Evolutionary conservation across 2,797 vertebrate genomes (phyloP).

Genomic region (Holocentrus rufus): DNA sequence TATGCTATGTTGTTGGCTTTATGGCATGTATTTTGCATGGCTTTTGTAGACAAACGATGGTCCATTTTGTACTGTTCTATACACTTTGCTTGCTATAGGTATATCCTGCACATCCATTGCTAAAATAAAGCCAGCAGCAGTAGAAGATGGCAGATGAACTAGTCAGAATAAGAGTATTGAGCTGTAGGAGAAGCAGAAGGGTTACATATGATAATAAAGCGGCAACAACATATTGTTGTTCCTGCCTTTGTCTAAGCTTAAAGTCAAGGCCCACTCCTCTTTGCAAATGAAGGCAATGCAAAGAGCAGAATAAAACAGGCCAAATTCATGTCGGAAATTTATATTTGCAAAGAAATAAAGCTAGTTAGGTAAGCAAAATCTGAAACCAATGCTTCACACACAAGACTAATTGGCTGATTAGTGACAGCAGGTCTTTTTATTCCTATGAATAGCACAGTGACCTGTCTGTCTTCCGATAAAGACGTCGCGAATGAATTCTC

Average conservation of each 20-base stretch:
- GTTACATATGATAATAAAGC: slow-evolving; percentile 31
- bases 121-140: slow-evolving; percentile 26
- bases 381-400: slow-evolving; percentile 9
- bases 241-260: slow-evolving; percentile 8
- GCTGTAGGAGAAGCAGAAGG: slow-evolving; percentile 14
- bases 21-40: neutral
- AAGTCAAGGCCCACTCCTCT: slow-evolving; percentile 24
- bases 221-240: slow-evolving; percentile 8
- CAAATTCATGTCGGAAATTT: slow-evolving; percentile 49
- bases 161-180: slow-evolving; percentile 14
- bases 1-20: neutral
- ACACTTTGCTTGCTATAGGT: neutral
- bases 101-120: slow-evolving; percentile 9
- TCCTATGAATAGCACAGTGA: slow-evolving; percentile 10
- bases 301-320: slow-evolving; percentile 46
- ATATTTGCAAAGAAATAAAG: slow-evolving; percentile 31
- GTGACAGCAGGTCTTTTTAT: slow-evolving; percentile 51
- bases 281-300: slow-evolving; percentile 33
- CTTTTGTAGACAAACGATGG: neutral
- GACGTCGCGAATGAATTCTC: slow-evolving; percentile 49
- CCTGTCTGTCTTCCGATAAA: slow-evolving; percentile 67
- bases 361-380: slow-evolving; percentile 24
- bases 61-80: neutral
- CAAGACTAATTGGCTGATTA: slow-evolving; percentile 35
- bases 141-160: slow-evolving; percentile 34